Evolutionary conservation across 2,888 invertebrate species (phyloP).

Genomic region (Spisula solida): DNA sequence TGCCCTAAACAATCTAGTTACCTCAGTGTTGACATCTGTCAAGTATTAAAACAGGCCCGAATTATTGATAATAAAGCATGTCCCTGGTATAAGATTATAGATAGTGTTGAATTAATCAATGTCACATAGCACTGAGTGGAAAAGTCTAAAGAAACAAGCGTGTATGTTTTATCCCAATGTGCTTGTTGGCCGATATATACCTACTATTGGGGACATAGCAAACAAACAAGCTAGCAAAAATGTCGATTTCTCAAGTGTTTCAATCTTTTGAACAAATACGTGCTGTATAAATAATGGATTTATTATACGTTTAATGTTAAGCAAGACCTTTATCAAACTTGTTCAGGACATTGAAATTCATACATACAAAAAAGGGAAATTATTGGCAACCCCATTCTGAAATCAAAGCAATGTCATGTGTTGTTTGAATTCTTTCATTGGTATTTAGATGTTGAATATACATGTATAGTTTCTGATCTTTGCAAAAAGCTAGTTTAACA

Average conservation of each 20-base stretch:
- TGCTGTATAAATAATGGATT: conserved; percentile 4
- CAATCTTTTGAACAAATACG: conserved; percentile 7
- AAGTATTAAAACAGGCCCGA: not conserved
- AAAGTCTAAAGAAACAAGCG: not conserved
- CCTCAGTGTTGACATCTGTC: not conserved
- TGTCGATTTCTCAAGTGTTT: conserved; percentile 14
- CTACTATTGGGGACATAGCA: not conserved
- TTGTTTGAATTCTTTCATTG: too few relatives aligned
- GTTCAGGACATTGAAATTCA: not conserved
- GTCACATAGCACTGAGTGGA: not conserved
- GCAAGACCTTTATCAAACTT: not conserved
- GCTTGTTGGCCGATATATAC: not conserved
- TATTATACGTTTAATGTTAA: not conserved
- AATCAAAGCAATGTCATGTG: too few relatives aligned
- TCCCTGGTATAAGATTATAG: not conserved
- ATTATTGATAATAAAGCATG: not conserved
- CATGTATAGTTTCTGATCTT: too few relatives aligned
- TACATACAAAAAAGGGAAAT: not conserved
- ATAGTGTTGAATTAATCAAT: not conserved
- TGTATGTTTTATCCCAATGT: not conserved
- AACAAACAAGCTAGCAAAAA: not conserved
- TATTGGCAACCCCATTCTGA: not conserved
- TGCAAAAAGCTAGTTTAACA: too few relatives aligned
- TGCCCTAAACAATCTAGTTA: not conserved
- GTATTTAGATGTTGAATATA: too few relatives aligned